Evolutionary conservation across 2,888 invertebrate species (phyloP).

Genomic region (Synergus itoensis): DNA sequence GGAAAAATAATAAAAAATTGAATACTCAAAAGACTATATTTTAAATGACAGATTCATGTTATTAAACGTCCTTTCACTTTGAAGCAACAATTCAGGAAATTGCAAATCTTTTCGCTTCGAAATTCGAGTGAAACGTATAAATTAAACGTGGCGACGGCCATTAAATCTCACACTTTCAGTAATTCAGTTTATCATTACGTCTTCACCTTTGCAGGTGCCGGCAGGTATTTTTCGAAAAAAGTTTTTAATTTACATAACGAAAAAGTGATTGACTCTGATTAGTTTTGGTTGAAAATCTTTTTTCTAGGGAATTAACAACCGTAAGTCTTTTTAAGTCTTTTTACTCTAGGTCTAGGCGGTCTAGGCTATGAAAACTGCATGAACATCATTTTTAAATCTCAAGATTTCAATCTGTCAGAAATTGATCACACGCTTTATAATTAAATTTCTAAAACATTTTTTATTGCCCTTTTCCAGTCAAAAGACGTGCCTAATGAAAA

Average conservation of each 20-base stretch:
- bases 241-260: not conserved
- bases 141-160: slow-evolving; percentile 32
- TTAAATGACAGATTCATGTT: not conserved
- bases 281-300: not conserved
- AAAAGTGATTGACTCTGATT: not conserved
- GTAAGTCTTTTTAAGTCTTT: not conserved
- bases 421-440: not conserved
- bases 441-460: not conserved
- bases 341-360: too few relatives aligned
- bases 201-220: too few relatives aligned
- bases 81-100: not conserved
- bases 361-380: too few relatives aligned
- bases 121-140: not conserved
- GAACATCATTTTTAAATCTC: not conserved
- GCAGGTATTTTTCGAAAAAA: too few relatives aligned
- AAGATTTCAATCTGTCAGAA: slow-evolving; percentile 8
- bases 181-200: not conserved
- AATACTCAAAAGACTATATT: not conserved
- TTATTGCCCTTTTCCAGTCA: not conserved
- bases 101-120: not conserved
- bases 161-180: not conserved
- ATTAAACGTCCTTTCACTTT: not conserved
- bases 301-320: not conserved
- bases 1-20: not conserved
- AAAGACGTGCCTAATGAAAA: not conserved